phyloP scores from a whole-genome alignment of 2,113 vertebrate genomes.

The Tragelaphus buxtoni region DNA sequence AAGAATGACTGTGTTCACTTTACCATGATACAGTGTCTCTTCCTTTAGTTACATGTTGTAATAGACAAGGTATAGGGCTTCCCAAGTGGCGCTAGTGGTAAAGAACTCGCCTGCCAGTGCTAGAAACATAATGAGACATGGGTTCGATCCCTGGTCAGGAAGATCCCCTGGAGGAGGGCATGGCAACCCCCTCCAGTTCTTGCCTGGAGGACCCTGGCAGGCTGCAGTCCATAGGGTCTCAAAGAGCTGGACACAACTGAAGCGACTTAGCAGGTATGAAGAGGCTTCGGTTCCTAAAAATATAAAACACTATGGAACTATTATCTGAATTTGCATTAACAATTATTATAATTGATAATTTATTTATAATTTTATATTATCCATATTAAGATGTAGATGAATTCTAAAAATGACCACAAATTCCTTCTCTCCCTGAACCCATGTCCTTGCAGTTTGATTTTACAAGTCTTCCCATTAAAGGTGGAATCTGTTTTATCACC shows the following conservation, averaged over 20 bases:
- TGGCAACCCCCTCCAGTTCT: background rate
- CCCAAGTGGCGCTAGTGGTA: background rate
- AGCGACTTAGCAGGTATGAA: background rate
- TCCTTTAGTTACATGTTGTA: background rate
- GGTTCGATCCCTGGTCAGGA: background rate
- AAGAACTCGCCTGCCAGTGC: background rate
- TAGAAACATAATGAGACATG: background rate
- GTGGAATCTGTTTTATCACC: background rate
- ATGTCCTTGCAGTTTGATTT: background rate
- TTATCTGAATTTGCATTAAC: background rate
- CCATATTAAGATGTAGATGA: background rate
- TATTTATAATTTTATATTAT: background rate
- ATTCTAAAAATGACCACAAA: background rate
- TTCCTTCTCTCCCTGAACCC: background rate
- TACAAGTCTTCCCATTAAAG: background rate
- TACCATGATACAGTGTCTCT: background rate
- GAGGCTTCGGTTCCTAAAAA: background rate
- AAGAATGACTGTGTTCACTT: background rate
- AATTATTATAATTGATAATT: background rate
- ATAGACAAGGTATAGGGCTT: background rate
- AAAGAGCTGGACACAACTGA: background rate
- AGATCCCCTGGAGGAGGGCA: background rate
- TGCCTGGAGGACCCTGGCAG: background rate
- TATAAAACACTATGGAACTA: background rate
- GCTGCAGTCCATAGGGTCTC: background rate